Base-by-base conservation (phyloP, 2,113 vertebrate species). In the Marmota flaviventris region DNA sequence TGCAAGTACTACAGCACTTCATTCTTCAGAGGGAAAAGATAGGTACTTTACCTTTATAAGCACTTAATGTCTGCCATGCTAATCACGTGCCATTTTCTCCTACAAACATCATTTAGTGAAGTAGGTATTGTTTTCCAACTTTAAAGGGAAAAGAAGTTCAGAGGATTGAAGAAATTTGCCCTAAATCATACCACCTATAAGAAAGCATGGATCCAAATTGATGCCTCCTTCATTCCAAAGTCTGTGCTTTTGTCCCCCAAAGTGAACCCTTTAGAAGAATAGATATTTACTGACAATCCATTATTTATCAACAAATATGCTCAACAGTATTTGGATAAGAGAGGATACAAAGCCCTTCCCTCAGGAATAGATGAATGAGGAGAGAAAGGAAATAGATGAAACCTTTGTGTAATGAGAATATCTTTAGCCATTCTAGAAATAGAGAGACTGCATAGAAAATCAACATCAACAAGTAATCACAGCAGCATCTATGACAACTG, bases 71-170 rank as follows among this genome's bases (percentile, higher is more conserved):
- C 25, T 56, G n/a, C 10, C 39, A 20, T 4, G 6, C 5, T 42
- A 75, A 27, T 58, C 42, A n/a, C 13, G 58, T 45, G 8, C 13
- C 24, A 1, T 81, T 67, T 87, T 56, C 90, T 87, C 77, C 42
- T 79, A 29, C 34, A 85, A 39, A 63, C 9, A 27, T n/a, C 29
- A 32, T 25, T 2, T 42, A 37, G 6, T 79, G 8, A 82, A 8
- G 34, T 37, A 42, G 22, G 1, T 65, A 11, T 37, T 65, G 2
- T 29, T 34, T 67, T 18, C 13, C 0, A 25, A 61, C 29, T 85
- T 84, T 78, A 94, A 72, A 93, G n/a, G 18, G 84, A 72, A 82
- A 39, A 7, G 45, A 39, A 85, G 29, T 65, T 94, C 81, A 27
- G 77, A 77, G 58, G 56, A 24, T 37, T 58, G 11, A 81, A 63